A percentile compares a stretch with the other conserved stretches of the same genome.
Evolutionary conservation across 2,888 invertebrate genomes (phyloP).

Genomic region (Drosophila lacicola): DNA sequence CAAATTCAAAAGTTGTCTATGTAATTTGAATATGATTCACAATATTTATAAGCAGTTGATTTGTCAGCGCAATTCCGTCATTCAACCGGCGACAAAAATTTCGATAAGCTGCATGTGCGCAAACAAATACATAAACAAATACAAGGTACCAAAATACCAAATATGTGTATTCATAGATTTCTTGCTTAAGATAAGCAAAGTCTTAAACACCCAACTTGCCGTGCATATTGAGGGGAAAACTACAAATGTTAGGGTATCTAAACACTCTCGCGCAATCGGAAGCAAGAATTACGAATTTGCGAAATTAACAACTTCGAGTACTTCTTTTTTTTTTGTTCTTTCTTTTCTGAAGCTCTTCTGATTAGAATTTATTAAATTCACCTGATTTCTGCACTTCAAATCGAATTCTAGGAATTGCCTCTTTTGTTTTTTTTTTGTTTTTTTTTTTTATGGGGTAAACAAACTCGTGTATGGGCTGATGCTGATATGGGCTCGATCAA

Average conservation of each 20-base stretch:
- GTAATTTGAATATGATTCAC: constrained; percentile 60
- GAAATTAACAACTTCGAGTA: constrained; percentile 40
- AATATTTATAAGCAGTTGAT: constrained; percentile 19
- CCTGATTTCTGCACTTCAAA: constrained; percentile 61
- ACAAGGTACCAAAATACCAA: not conserved
- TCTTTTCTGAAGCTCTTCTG: constrained; percentile 16
- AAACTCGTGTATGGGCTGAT: constrained; percentile 57
- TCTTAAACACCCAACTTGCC: constrained; percentile 10
- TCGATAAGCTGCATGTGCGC: constrained; percentile 31
- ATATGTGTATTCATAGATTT: constrained; percentile 25
- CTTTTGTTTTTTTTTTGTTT: not conserved
- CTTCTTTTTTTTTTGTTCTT: constrained; percentile 11
- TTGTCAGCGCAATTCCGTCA: constrained; percentile 44
- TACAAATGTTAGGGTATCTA: constrained; percentile 8
- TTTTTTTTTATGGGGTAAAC: constrained; percentile 25
- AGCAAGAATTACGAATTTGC: constrained; percentile 56
- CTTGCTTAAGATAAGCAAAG: constrained; percentile 31
- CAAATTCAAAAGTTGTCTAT: constrained; percentile 7
- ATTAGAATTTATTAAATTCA: constrained; percentile 69
- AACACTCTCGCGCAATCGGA: constrained; percentile 30
- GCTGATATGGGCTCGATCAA: constrained; percentile 48
- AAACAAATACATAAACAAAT: constrained; percentile 2
- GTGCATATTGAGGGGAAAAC: not conserved
- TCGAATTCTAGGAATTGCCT: constrained; percentile 40
- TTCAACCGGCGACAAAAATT: constrained; percentile 21